phyloP scores from a whole-genome alignment of 2,888 invertebrate genomes.

The Limnephilus marmoratus region DNA sequence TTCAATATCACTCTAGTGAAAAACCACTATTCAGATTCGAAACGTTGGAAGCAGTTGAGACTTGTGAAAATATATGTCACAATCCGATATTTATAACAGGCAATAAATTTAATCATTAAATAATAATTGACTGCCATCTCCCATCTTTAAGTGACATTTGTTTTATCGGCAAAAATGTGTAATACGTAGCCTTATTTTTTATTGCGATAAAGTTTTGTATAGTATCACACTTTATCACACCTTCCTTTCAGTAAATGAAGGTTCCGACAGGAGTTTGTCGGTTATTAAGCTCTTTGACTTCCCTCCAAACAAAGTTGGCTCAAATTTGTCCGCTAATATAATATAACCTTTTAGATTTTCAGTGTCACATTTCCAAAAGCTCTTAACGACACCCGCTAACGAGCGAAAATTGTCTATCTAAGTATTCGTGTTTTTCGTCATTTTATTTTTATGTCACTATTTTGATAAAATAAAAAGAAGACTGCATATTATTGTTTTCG shows the following conservation, averaged over 20 bases:
- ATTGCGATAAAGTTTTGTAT: not conserved
- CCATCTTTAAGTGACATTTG: no score
- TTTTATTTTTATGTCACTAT: not conserved
- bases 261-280: not conserved
- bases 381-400: not conserved
- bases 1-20: no score
- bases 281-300: not conserved
- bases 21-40: no score
- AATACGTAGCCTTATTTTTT: not conserved
- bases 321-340: not conserved
- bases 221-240: not conserved
- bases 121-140: not conserved
- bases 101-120: no score
- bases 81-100: no score
- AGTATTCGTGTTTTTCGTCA: not conserved
- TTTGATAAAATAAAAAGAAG: not conserved
- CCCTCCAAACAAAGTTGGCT: not conserved
- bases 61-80: no score
- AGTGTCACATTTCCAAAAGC: not conserved
- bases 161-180: not conserved
- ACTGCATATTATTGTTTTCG: not conserved
- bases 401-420: not conserved
- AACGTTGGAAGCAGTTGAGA: no score
- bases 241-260: not conserved
- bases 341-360: not conserved